Conservation (phyloP, 2,113 vertebrate genomes). For the Amia ocellicauda region DNA sequence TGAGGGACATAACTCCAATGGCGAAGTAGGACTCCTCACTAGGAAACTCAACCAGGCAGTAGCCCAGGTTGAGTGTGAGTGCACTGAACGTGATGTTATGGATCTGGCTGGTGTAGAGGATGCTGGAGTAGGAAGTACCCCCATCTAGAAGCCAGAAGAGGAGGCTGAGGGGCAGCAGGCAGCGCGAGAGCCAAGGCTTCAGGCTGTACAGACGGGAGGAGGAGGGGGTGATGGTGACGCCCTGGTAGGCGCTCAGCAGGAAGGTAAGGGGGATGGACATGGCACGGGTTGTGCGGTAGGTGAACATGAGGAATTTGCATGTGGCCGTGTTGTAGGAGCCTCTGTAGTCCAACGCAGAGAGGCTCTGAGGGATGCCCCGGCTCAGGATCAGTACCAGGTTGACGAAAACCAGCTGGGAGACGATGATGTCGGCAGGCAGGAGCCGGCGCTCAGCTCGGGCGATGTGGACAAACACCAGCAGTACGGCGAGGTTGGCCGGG, state of each 20-base stretch:
- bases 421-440: neutral
- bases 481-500: constrained; percentile 23
- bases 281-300: constrained; percentile 16
- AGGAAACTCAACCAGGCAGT: constrained; percentile 4
- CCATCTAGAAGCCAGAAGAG: neutral
- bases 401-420: neutral
- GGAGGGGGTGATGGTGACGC: constrained; percentile 19
- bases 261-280: constrained; percentile 27
- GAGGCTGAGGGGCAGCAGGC: neutral
- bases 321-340: constrained; percentile 17
- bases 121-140: neutral
- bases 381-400: constrained; percentile 2
- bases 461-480: neutral
- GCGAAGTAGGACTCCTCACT: constrained; percentile 14
- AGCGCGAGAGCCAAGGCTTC: neutral
- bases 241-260: constrained; percentile 24
- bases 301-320: constrained; percentile 27
- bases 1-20: constrained; percentile 17
- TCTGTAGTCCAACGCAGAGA: constrained; percentile 16
- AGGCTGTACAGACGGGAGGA: neutral
- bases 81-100: neutral
- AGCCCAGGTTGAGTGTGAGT: neutral
- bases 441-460: neutral
- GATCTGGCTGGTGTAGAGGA: neutral
- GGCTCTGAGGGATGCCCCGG: constrained; percentile 22